Conservation (phyloP, 2,113 vertebrate genomes). For the Notothenia rossii region DNA sequence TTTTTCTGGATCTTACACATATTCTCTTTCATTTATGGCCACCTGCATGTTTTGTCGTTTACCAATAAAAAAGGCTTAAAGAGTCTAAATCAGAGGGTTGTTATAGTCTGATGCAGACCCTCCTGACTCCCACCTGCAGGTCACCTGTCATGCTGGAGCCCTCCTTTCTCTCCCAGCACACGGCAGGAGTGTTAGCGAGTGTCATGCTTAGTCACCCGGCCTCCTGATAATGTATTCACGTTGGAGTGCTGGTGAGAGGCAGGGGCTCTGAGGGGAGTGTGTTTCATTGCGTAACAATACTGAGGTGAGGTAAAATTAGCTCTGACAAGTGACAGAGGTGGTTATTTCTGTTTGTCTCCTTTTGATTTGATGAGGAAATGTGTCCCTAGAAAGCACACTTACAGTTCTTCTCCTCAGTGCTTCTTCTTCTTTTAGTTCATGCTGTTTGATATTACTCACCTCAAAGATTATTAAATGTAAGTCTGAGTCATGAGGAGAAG, state of each 20-base stretch:
- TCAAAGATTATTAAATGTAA: conserved; percentile 8
- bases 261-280: conserved; percentile 47
- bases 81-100: not conserved
- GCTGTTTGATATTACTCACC: not conserved
- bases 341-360: conserved; percentile 76
- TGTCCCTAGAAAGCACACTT: conserved; percentile 24
- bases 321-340: conserved; percentile 67
- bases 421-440: not conserved
- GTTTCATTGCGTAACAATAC: conserved; percentile 72
- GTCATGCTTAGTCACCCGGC: conserved; percentile 56
- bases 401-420: not conserved
- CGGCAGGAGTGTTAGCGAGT: conserved; percentile 29
- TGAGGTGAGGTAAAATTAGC: conserved; percentile 78
- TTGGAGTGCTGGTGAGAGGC: conserved; percentile 53
- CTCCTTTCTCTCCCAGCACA: conserved; percentile 13
- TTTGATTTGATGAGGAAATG: conserved; percentile 63
- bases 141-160: conserved; percentile 44
- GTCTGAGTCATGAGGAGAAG: not conserved
- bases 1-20: too few relatives aligned
- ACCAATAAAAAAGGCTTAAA: too few relatives aligned
- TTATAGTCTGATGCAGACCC: conserved; percentile 1
- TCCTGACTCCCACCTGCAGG: conserved; percentile 48
- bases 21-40: too few relatives aligned
- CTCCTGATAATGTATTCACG: conserved; percentile 33
- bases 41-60: not conserved